Conservation (phyloP, 2,888 invertebrate species). For the Ophion obscuratus region DNA sequence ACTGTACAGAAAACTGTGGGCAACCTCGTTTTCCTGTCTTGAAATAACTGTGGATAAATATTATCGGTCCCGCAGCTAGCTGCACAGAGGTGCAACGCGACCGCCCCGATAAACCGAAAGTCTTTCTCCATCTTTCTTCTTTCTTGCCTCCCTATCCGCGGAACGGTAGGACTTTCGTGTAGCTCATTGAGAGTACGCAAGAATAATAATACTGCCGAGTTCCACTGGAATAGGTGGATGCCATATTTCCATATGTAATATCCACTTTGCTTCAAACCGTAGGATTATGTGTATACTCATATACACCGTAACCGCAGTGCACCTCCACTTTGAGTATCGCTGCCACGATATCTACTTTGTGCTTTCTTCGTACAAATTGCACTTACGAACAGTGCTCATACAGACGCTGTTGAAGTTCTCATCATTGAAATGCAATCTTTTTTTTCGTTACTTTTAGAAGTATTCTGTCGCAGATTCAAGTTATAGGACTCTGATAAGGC, state of each 20-base stretch:
- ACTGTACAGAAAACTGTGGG: conserved; percentile 2
- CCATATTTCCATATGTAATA: conserved; percentile 37
- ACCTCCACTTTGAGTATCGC: conserved; percentile 32
- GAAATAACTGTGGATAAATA: conserved; percentile 65
- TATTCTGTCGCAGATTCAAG: neutral
- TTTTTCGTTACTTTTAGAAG: neutral
- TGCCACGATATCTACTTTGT: conserved; percentile 21
- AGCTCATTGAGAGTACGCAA: conserved; percentile 53
- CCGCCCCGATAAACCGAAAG: conserved; percentile 48
- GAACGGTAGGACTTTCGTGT: conserved; percentile 40
- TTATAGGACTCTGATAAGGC: neutral
- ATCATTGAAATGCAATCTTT: neutral
- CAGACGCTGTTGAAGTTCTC: conserved; percentile 2
- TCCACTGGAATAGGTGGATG: conserved; percentile 2
- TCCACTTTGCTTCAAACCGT: conserved; percentile 53
- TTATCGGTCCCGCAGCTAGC: conserved; percentile 58
- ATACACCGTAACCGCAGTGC: conserved; percentile 9
- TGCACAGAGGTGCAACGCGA: conserved; percentile 36
- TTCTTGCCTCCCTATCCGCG: conserved; percentile 20
- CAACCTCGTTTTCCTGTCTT: conserved; percentile 42
- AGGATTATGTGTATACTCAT: conserved; percentile 16
- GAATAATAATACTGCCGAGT: conserved; percentile 46
- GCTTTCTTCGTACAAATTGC: conserved; percentile 54
- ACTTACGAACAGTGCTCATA: conserved; percentile 42
- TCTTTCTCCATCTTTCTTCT: conserved; percentile 57